A percentile compares a stretch with the other conserved stretches of the same genome.
phyloP scores from a whole-genome alignment of 2,113 vertebrate species.

The Tupaia chinensis region DNA sequence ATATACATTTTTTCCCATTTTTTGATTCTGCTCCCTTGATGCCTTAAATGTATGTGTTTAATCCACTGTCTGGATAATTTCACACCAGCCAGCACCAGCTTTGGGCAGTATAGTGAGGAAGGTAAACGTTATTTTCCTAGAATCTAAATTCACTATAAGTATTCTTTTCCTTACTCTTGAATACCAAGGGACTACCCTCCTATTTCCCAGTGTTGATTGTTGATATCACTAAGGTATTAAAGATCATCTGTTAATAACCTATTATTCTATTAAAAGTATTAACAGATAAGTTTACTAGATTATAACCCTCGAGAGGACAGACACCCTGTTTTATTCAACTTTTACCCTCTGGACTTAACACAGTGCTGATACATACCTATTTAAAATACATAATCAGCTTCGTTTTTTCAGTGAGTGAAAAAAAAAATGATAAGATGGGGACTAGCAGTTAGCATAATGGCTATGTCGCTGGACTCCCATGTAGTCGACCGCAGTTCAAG shows the following conservation, averaged over 20 bases:
- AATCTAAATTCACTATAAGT: background rate
- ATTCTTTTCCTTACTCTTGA: background rate
- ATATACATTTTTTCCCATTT: background rate
- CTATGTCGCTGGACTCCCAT: too few relatives aligned
- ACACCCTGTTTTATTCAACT: background rate
- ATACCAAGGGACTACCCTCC: background rate
- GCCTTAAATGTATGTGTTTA: background rate
- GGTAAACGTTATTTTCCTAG: background rate
- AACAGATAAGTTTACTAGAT: background rate
- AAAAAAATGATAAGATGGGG: background rate
- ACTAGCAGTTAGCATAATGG: too few relatives aligned
- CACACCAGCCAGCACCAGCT: background rate
- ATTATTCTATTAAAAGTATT: background rate
- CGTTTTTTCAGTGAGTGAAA: constrained; percentile 26
- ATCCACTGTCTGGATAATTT: background rate
- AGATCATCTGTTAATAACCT: too few relatives aligned
- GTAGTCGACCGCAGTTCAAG: too few relatives aligned
- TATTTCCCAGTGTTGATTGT: background rate
- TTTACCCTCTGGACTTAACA: background rate
- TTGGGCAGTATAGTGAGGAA: background rate
- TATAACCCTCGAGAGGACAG: background rate
- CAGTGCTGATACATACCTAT: background rate
- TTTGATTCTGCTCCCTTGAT: background rate
- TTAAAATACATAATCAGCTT: background rate
- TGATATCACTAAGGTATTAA: background rate